A percentile compares a stretch with the other conserved stretches of the same genome.
phyloP scores from a whole-genome alignment of 2,113 vertebrate genomes.

The Colinus virginianus region DNA sequence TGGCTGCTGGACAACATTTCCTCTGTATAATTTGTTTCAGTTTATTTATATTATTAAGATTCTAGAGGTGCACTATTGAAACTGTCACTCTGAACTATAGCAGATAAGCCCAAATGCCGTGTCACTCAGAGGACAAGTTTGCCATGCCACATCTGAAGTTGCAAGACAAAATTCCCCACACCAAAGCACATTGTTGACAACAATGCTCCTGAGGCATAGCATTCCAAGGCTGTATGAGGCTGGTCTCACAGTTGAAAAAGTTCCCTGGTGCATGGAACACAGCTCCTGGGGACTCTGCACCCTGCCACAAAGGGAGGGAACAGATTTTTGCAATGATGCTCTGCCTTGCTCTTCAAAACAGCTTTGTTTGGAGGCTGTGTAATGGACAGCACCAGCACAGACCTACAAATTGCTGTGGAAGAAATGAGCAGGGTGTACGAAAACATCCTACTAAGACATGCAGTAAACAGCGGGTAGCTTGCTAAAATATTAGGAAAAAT shows the following conservation, averaged over 20 bases:
- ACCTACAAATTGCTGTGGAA: not conserved
- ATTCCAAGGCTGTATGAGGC: not conserved
- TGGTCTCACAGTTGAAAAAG: rapidly evolving
- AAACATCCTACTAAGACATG: not conserved
- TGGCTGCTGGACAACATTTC: not conserved
- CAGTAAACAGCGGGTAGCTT: not conserved
- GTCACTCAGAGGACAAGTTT: not conserved
- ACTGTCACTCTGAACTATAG: not conserved
- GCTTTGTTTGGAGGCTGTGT: conserved; percentile 30
- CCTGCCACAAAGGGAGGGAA: not conserved
- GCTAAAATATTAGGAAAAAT: not conserved
- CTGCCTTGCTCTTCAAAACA: conserved; percentile 8
- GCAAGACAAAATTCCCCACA: not conserved
- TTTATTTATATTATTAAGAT: not conserved
- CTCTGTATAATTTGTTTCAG: not conserved
- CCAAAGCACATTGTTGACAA: not conserved
- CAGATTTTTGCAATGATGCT: not conserved
- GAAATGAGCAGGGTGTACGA: not conserved
- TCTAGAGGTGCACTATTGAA: not conserved
- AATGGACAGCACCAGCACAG: not conserved
- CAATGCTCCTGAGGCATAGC: not conserved
- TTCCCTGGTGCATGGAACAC: no score
- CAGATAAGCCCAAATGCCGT: not conserved
- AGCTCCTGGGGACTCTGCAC: not conserved
- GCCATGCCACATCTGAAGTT: not conserved